These are phyloP conservation scores for Lethrus apterus DNA, from an alignment of 1,140 invertebrate species.

Conservation along the genomic window DNA sequence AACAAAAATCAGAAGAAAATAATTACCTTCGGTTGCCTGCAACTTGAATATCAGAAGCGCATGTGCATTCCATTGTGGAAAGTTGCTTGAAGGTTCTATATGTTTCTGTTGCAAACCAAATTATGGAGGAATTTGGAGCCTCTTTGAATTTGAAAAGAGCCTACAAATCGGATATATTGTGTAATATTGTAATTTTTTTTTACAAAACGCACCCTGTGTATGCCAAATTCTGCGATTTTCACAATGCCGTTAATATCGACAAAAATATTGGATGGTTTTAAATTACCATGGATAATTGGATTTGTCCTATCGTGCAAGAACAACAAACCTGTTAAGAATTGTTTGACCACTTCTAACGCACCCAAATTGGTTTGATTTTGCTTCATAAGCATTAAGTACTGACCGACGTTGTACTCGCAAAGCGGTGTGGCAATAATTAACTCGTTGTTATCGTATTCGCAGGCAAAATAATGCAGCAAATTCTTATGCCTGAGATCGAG, in stretches of 20 bases:
- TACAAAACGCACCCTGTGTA: constrained; percentile 31
- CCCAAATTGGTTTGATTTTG: constrained; percentile 20
- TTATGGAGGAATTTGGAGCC: constrained; percentile 33
- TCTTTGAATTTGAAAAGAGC: constrained; percentile 30
- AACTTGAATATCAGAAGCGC: constrained; percentile 37
- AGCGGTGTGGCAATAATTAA: constrained; percentile 34
- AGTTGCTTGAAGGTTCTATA: constrained; percentile 28
- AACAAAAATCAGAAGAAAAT: constrained; percentile 1
- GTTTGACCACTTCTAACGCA: constrained; percentile 24
- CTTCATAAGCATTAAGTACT: constrained; percentile 35
- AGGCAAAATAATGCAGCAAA: constrained; percentile 32
- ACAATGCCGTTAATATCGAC: constrained; percentile 36
- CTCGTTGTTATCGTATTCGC: constrained; percentile 30
- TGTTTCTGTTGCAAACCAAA: constrained; percentile 40
- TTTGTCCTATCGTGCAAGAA: constrained; percentile 33
- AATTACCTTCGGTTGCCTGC: constrained; percentile 20
- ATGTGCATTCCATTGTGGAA: constrained; percentile 28
- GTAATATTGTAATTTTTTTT: not conserved
- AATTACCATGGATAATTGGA: constrained; percentile 41
- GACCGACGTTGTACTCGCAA: constrained; percentile 37
- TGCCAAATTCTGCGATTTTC: constrained; percentile 40
- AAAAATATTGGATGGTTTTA: constrained; percentile 41
- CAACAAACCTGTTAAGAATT: constrained; percentile 37
- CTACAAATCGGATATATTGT: constrained; percentile 18
- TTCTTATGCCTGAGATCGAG: constrained; percentile 28